Conservation (phyloP, 2,113 vertebrate species). For the Mesoclemmys tuberculata region DNA sequence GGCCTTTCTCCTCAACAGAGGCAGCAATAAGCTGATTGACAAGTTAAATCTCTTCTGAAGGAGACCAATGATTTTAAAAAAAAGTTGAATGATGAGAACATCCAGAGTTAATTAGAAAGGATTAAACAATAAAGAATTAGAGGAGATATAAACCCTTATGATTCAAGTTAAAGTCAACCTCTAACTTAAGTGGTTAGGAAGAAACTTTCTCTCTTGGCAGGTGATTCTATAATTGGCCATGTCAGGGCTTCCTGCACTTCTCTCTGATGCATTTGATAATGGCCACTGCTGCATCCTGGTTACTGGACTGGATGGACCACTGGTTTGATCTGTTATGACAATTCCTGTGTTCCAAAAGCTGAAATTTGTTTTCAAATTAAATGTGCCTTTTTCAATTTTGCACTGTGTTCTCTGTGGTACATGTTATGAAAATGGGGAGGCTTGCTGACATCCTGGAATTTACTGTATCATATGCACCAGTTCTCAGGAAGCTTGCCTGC, state of each 20-base stretch:
- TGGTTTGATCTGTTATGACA: not conserved
- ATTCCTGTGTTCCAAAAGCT: not conserved
- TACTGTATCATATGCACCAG: not conserved
- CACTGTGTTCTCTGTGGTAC: not conserved
- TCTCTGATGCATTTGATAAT: not conserved
- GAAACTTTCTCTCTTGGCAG: not conserved
- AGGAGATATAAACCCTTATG: not conserved
- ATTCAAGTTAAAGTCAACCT: not conserved
- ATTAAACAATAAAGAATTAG: not conserved
- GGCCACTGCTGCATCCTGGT: not conserved
- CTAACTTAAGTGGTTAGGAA: not conserved
- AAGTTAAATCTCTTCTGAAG: not conserved
- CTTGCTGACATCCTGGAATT: not conserved
- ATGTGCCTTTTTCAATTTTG: not conserved
- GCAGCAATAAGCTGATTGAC: not conserved
- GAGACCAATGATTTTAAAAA: not conserved
- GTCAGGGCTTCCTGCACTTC: not conserved
- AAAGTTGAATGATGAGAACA: not conserved
- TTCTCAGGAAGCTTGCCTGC: not conserved
- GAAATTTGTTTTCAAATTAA: not conserved
- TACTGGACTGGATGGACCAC: not conserved
- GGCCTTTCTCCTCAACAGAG: not conserved
- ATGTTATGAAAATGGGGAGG: not conserved
- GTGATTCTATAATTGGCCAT: not conserved
- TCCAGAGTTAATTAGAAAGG: rapidly evolving